phyloP scores from a whole-genome alignment of 2,888 invertebrate genomes.

The Protophormia terraenovae region DNA sequence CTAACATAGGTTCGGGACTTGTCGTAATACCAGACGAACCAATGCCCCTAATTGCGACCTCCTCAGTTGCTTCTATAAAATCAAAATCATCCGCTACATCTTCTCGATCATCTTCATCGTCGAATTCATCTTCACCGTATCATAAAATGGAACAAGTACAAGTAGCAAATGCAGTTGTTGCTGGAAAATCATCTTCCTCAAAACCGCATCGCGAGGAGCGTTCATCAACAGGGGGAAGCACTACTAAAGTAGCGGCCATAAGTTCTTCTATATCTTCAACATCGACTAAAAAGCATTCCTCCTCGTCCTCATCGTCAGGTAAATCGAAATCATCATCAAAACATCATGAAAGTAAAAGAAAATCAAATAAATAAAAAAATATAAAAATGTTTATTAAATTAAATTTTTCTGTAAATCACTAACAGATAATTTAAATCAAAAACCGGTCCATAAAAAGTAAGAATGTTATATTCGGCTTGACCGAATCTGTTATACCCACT shows the following conservation, averaged over 20 bases:
- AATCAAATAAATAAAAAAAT: constrained; percentile 76
- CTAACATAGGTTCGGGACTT: constrained; percentile 68
- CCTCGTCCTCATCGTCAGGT: constrained; percentile 74
- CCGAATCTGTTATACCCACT: too few relatives aligned
- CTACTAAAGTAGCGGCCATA: constrained; percentile 84
- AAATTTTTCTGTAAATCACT: too few relatives aligned
- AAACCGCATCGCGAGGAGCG: constrained; percentile 75
- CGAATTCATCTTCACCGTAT: constrained; percentile 79
- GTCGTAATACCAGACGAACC: constrained; percentile 75
- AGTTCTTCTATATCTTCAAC: constrained; percentile 78
- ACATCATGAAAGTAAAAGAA: constrained; percentile 77
- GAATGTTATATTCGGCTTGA: too few relatives aligned
- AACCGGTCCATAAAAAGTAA: too few relatives aligned
- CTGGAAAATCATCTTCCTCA: constrained; percentile 68
- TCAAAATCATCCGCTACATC: constrained; percentile 78
- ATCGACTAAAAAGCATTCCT: constrained; percentile 70
- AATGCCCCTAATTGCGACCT: constrained; percentile 70
- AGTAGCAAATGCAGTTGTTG: constrained; percentile 10
- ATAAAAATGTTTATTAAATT: too few relatives aligned
- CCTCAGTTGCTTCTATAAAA: constrained; percentile 70
- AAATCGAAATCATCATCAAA: constrained; percentile 73
- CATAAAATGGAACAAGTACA: constrained; percentile 75
- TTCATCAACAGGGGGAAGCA: constrained; percentile 55
- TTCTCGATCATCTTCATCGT: constrained; percentile 79
- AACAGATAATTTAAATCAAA: too few relatives aligned